These are phyloP conservation scores for Euwallacea similis DNA, from an alignment of 1,140 invertebrate species.

Conservation along the genomic window DNA sequence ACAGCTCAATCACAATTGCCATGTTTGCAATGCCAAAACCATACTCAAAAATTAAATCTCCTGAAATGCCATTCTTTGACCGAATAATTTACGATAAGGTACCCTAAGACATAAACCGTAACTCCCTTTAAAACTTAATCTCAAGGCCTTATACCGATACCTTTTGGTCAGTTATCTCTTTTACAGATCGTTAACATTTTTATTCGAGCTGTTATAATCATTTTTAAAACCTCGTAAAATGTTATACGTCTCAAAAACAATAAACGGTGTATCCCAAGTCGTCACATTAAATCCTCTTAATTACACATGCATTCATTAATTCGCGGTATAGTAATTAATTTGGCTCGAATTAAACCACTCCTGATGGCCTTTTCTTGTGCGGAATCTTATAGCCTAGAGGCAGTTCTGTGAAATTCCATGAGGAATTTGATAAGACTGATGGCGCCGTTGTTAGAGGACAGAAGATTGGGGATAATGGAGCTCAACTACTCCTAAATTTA, in stretches of 20 bases:
- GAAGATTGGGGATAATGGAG: no score
- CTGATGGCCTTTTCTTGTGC: background rate
- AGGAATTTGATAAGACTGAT: no score
- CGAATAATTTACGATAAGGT: no score
- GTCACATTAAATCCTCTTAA: conserved; percentile 36
- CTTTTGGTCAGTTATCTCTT: conserved; percentile 1
- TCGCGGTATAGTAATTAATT: conserved; percentile 35
- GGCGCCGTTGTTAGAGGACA: background rate
- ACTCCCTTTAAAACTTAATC: background rate
- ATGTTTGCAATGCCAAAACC: no score
- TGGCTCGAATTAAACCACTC: conserved; percentile 14
- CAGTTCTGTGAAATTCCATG: no score
- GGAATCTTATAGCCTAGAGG: background rate
- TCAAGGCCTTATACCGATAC: background rate
- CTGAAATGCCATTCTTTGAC: no score
- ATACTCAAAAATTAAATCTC: no score
- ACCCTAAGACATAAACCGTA: background rate
- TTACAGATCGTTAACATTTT: conserved; percentile 30
- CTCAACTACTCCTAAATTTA: no score
- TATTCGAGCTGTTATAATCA: conserved; percentile 27
- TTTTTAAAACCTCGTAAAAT: conserved; percentile 25
- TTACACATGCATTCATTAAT: conserved; percentile 35
- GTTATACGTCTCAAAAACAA: conserved; percentile 26
- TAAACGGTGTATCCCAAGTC: conserved; percentile 29
- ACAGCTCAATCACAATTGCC: no score